Conservation (phyloP, 2,113 vertebrate species). For the Xiphophorus hellerii region DNA sequence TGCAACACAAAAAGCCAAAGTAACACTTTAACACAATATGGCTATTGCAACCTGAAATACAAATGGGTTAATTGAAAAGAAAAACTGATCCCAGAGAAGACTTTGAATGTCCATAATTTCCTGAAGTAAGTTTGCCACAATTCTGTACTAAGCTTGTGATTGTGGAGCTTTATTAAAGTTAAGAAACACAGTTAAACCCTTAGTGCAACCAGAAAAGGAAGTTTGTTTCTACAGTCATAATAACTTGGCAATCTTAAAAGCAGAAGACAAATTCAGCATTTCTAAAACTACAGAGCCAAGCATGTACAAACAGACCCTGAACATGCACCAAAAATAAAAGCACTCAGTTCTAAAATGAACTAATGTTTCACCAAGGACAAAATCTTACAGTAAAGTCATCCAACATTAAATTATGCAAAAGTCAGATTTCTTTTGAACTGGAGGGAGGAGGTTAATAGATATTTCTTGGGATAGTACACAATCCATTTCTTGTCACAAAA, state of each 20-base stretch:
- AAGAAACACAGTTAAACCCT: background rate
- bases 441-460: constrained; percentile 22
- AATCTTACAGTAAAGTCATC: constrained; percentile 2
- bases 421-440: constrained; percentile 36
- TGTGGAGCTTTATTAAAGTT: no score
- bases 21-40: no score
- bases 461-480: constrained; percentile 30
- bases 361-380: background rate
- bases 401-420: background rate
- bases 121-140: background rate
- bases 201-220: background rate
- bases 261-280: constrained; percentile 6
- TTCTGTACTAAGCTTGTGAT: background rate
- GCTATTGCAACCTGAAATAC: no score
- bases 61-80: no score
- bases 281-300: background rate
- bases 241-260: background rate
- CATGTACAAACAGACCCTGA: background rate
- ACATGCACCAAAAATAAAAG: constrained; percentile 6
- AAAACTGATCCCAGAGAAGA: no score
- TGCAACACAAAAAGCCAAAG: no score
- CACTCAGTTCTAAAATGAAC: background rate
- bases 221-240: background rate
- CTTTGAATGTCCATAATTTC: no score
- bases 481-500: constrained; percentile 28